phyloP scores from a whole-genome alignment of 2,113 vertebrate genomes.

The Seriola aureovittata region DNA sequence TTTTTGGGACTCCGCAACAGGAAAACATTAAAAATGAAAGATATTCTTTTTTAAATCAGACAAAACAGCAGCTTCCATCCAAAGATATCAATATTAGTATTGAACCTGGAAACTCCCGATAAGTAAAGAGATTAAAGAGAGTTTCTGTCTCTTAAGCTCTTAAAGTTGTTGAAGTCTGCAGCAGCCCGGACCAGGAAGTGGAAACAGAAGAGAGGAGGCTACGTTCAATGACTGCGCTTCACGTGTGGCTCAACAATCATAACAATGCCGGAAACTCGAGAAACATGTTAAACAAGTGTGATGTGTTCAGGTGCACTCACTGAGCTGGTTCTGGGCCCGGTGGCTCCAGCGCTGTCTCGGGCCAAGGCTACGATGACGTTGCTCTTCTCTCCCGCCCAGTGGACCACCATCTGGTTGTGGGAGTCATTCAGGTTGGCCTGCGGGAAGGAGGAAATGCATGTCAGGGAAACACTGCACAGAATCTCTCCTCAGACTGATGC shows the following conservation, averaged over 20 bases:
- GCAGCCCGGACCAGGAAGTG: background rate
- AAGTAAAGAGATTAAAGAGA: too few species aligned
- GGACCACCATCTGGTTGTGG: constrained; percentile 99
- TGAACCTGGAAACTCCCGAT: too few species aligned
- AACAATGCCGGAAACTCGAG: constrained; percentile 36
- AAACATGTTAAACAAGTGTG: constrained; percentile 37
- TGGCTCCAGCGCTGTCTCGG: constrained; percentile 90
- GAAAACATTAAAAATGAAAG: too few species aligned
- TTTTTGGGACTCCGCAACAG: too few species aligned
- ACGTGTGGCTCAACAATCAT: constrained; percentile 32
- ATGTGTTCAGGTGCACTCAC: constrained; percentile 83
- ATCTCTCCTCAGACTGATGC: background rate
- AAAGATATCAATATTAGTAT: too few species aligned
- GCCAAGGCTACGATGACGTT: constrained; percentile 97
- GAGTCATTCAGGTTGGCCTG: constrained; percentile 97
- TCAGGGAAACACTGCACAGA: background rate
- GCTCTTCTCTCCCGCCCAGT: constrained; percentile 98
- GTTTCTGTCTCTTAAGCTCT: background rate
- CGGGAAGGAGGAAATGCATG: constrained; percentile 36
- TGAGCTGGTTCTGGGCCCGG: constrained; percentile 91
- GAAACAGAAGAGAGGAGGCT: background rate
- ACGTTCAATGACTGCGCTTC: constrained; percentile 3
- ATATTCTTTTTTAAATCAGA: too few species aligned
- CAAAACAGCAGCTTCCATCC: too few species aligned
- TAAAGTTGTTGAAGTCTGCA: background rate